Evolutionary conservation across 2,113 vertebrate genomes (phyloP).

Genomic region (Butorides virescens): DNA sequence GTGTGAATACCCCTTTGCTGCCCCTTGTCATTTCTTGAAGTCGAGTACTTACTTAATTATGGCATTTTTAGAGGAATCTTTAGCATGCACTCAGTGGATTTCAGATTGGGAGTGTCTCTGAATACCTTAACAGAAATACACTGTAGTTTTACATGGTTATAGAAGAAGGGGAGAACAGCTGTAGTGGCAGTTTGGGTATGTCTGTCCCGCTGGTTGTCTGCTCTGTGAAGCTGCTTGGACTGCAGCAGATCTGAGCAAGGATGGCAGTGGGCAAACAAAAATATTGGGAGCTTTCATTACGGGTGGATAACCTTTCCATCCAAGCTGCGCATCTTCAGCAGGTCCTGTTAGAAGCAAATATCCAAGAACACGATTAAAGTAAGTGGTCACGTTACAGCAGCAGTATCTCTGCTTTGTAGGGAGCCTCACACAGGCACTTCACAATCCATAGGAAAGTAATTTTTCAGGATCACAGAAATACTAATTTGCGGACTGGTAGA

Average conservation of each 20-base stretch:
- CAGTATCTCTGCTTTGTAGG: not conserved
- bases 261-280: not conserved
- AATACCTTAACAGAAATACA: not conserved
- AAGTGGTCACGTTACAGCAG: not conserved
- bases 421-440: not conserved
- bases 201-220: not conserved
- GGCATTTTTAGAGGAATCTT: not conserved
- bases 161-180: not conserved
- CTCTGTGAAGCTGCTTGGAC: not conserved
- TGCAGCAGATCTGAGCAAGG: not conserved
- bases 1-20: not conserved
- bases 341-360: conserved; percentile 9
- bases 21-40: not conserved
- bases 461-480: conserved; percentile 5
- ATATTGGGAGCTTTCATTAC: not conserved
- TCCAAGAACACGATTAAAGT: not conserved
- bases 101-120: not conserved
- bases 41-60: not conserved
- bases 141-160: not conserved
- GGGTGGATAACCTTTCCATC: conserved; percentile 24
- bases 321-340: not conserved
- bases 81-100: not conserved
- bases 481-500: not conserved
- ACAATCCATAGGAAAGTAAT: not conserved
- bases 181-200: not conserved